Evolutionary conservation across 2,797 vertebrate genomes (phyloP).

Genomic region (Spea hammondii): DNA sequence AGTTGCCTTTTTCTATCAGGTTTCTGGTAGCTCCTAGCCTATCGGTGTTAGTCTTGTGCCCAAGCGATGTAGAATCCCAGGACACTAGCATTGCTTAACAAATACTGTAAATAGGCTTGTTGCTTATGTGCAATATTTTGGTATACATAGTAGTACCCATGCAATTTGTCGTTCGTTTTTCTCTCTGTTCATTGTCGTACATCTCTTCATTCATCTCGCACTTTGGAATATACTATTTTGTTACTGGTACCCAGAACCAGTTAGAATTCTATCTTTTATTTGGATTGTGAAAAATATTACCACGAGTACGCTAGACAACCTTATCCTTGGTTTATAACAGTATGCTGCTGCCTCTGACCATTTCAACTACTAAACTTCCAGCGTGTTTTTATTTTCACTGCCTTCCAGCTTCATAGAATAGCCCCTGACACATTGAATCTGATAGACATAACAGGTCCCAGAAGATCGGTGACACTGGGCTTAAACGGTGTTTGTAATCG

Average conservation of each 20-base stretch:
- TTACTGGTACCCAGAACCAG: background rate
- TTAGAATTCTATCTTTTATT: background rate
- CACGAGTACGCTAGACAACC: conserved; percentile 27
- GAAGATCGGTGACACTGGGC: too few relatives aligned
- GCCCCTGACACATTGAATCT: too few relatives aligned
- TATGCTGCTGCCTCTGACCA: conserved; percentile 22
- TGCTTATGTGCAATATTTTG: conserved; percentile 59
- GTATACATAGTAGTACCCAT: conserved; percentile 53
- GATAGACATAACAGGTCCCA: too few relatives aligned
- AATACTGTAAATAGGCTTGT: conserved; percentile 50
- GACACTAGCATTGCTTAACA: conserved; percentile 40
- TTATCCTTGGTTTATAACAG: conserved; percentile 8
- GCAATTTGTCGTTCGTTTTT: background rate
- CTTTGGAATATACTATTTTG: background rate
- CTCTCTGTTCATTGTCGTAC: background rate
- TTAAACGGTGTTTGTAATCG: too few relatives aligned
- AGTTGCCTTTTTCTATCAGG: conserved; percentile 47
- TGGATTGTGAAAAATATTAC: background rate
- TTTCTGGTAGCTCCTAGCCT: conserved; percentile 56
- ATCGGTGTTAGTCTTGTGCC: conserved; percentile 36
- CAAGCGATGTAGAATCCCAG: conserved; percentile 51
- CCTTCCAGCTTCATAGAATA: conserved; percentile 10
- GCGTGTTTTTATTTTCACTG: conserved; percentile 9
- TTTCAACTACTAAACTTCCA: background rate
- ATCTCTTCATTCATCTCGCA: background rate